phyloP scores from a whole-genome alignment of 2,888 invertebrate genomes.

The Pecten maximus region DNA sequence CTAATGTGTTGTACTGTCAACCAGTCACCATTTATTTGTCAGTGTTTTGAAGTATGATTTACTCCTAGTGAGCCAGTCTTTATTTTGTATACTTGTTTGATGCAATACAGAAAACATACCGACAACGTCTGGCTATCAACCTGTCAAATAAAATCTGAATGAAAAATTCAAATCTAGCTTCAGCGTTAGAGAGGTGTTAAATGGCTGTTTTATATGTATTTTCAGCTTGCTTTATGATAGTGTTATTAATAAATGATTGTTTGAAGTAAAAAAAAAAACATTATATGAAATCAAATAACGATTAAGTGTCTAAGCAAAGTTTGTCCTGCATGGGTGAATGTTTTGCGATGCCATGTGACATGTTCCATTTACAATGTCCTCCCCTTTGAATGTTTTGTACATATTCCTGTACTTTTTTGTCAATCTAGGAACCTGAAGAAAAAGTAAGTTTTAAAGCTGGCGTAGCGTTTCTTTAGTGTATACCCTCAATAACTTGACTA shows the following conservation, averaged over 20 bases:
- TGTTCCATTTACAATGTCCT: neutral
- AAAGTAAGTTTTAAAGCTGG: constrained; percentile 22
- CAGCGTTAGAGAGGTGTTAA: neutral
- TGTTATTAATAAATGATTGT: neutral
- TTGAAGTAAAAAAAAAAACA: neutral
- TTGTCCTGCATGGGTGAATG: constrained; percentile 8
- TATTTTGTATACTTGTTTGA: neutral
- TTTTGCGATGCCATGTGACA: neutral
- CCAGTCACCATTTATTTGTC: neutral
- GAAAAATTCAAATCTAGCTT: neutral
- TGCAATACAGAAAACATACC: neutral
- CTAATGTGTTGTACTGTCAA: neutral
- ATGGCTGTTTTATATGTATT: neutral
- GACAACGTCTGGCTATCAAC: neutral
- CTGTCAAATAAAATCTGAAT: neutral
- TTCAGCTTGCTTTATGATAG: neutral
- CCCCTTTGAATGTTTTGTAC: neutral
- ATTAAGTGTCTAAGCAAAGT: neutral
- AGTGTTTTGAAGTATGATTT: neutral
- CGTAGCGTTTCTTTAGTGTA: neutral
- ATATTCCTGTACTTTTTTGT: constrained; percentile 9
- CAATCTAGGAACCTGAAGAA: neutral
- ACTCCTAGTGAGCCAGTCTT: neutral
- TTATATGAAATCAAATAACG: neutral
- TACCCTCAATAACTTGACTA: neutral